Evolutionary conservation across 1,140 invertebrate species (phyloP).

Genomic region (Augochlora pura): DNA sequence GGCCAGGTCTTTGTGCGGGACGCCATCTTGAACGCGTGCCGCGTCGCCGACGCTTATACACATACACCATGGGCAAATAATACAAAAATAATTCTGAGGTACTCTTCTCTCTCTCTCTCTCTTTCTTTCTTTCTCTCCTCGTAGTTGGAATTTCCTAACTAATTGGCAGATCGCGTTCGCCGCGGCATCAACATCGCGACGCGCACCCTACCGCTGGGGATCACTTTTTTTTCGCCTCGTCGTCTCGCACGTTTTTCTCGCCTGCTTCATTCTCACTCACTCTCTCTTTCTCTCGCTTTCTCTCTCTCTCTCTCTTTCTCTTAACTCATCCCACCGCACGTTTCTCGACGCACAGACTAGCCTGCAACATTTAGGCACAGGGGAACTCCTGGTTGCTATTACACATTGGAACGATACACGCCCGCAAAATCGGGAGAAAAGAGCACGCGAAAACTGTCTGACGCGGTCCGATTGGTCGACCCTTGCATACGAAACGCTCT

Average conservation of each 20-base stretch:
- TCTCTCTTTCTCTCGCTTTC: too few relatives aligned
- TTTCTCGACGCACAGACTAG: conserved; percentile 15
- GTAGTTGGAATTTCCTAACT: conserved; percentile 56
- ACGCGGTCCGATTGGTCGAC: too few relatives aligned
- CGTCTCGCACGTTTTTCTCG: background rate
- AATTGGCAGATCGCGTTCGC: conserved; percentile 51
- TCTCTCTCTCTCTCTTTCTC: background rate
- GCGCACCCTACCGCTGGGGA: background rate
- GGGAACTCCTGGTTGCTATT: conserved; percentile 39
- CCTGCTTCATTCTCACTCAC: too few relatives aligned
- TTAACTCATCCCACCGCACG: background rate
- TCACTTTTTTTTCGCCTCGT: background rate
- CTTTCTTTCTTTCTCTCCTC: background rate
- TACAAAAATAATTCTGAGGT: conserved; percentile 67
- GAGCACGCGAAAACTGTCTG: background rate
- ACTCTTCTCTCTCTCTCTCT: conserved; percentile 13
- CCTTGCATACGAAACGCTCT: too few relatives aligned
- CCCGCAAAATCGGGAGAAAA: conserved; percentile 12
- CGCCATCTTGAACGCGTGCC: background rate
- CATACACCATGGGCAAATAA: conserved; percentile 62
- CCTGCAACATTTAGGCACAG: conserved; percentile 59
- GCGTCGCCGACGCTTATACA: conserved; percentile 5
- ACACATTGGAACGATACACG: conserved; percentile 16
- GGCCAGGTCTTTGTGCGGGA: background rate
- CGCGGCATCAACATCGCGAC: background rate